Base-by-base conservation (phyloP, 2,113 vertebrate genomes). In the Gymnarchus niloticus region DNA sequence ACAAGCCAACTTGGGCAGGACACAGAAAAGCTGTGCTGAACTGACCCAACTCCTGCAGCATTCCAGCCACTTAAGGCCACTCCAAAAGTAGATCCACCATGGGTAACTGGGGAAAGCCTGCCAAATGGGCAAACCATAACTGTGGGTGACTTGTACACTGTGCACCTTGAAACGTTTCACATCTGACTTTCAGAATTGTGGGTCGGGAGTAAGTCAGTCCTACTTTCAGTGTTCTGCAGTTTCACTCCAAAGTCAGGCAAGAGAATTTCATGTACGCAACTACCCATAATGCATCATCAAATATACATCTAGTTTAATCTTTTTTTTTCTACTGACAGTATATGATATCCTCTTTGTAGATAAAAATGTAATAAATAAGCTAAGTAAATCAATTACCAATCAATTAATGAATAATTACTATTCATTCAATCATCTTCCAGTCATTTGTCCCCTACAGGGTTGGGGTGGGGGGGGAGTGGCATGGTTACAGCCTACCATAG, bases 1-100 rank as follows among this genome's bases (percentile, higher is more conserved):
- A 17, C 21, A 48, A 7, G 57, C 81, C 87, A 86, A 88, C 90
- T 90, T 4, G 51, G 84, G 61, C 87, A 89, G 91, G 59, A 48
- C 54, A 82, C 46, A 81, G 52, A 80, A 46, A 84, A 85, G 49
- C 76, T 37, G 3, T 33, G 56, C 84, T 69, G 57, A 84, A 46
- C 48, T 51, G 19, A 12, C 3, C 48, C 44, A 7, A 59, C 54
- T 37, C 54, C 54, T 41, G 82, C 28, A 44, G 54, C 3, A 54
- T 56, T 78, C 25, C 25, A 41, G 44, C 52, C 48, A 17, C 84
- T 69, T 25, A 48, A 33, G 83, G 61, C 83, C 44, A 61, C 56
- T 8, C 25, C 77, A 49, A 82, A 81, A 37, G 51, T 7, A 54
- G 25, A 56, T n/a, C 10, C 46, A 28, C 2, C 0, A 57, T 19